Evolutionary conservation across 1,140 invertebrate species (phyloP).

Genomic region (Brachionus calyciflorus): DNA sequence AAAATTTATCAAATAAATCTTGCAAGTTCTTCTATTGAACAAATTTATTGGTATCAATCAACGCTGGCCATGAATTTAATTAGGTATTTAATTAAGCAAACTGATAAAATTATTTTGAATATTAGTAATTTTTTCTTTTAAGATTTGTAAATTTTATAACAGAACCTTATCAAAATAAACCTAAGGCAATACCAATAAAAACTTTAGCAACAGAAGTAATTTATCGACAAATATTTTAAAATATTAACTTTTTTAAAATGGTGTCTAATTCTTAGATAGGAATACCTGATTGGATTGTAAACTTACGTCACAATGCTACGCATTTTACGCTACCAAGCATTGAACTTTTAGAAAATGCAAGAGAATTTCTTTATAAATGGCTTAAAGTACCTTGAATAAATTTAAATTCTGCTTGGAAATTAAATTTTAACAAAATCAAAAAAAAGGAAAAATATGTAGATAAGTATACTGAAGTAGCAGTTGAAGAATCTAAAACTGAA

Average conservation of each 20-base stretch:
- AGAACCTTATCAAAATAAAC: conserved; percentile 40
- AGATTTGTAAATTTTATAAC: conserved; percentile 47
- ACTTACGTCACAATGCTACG: conserved; percentile 38
- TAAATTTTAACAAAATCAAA: too few relatives aligned
- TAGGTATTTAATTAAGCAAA: background rate
- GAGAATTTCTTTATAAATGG: conserved; percentile 45
- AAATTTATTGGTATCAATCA: conserved; percentile 38
- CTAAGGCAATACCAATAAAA: conserved; percentile 5
- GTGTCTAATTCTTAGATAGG: conserved; percentile 1
- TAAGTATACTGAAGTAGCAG: background rate
- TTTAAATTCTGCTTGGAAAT: too few relatives aligned
- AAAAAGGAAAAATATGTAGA: conserved; percentile 14
- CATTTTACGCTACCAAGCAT: conserved; percentile 30
- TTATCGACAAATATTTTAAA: background rate
- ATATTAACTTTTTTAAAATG: too few relatives aligned
- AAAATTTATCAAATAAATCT: conserved; percentile 23
- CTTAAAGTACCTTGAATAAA: too few relatives aligned
- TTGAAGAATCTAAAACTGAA: conserved; percentile 1
- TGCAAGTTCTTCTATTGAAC: background rate
- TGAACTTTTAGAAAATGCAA: conserved; percentile 31
- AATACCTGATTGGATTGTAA: conserved; percentile 42
- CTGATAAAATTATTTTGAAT: background rate
- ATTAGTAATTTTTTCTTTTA: background rate
- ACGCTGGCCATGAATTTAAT: conserved; percentile 25
- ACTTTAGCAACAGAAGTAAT: conserved; percentile 15